Base-by-base conservation (phyloP, 2,888 invertebrate species). In the Cryptus armator region DNA sequence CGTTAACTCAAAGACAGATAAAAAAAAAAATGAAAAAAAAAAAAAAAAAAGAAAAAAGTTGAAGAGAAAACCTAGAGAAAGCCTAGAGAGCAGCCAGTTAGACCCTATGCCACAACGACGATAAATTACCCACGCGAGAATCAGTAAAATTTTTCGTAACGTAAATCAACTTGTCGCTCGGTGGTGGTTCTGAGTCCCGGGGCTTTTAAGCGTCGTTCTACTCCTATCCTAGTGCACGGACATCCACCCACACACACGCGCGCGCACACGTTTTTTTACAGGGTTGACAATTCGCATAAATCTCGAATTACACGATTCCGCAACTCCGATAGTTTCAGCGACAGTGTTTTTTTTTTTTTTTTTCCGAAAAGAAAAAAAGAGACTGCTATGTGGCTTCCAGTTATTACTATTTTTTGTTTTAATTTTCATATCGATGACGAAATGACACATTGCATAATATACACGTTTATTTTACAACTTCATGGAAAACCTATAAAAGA, bases 131-230 rank as follows among this genome's bases (percentile, higher is more conserved):
- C 37, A 44, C 16, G 70, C 62, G 68, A 75, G 75, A 71, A 84
- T 80, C 75, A 66, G 83, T 79, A 71, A 75, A 80, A 74, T 79
- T 78, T 83, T 68, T 29, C 32, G 48, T 53, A 46, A 16, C 71
- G 66, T 84, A 84, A 84, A 84, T 84, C 75, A 84, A 84, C 80
- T 71, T 80, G 14, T 76, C 75, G 29, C 62, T 44, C 46, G 19
- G 62, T 44, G 46, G 62, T 79, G 53, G 64, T 70, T 68, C 64
- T 62, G 16, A 48, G 56, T 29, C 53, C 1, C 79, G 70, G 19
- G 79, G 79, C 79, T 80, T 84, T 84, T 66, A 59, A 59, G 66
- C 53, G 66, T 66, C 74, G 53, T 56, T 10, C 43, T 59, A 70
- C 66, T 76, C 16, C 44, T 62, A 62, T 5, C 9, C 37, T 6